Percentiles rank a stretch among this genome's conserved stretches.
Evolutionary conservation across 2,888 invertebrate genomes (phyloP).

Genomic region (Troides oblongomaculatus): DNA sequence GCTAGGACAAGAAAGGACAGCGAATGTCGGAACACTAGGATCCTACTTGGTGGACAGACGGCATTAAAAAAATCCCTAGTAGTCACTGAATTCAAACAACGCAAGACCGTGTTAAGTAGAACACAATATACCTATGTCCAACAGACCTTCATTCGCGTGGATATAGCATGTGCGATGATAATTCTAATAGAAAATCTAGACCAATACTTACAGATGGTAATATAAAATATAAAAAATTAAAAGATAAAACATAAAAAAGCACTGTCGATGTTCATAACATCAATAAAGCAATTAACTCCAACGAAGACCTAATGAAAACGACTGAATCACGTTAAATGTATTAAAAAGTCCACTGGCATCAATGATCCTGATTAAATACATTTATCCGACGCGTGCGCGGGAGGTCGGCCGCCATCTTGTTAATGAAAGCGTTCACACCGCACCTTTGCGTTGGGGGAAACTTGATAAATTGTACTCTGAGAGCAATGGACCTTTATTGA

Average conservation of each 20-base stretch:
- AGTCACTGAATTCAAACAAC: no score
- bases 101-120: no score
- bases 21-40: no score
- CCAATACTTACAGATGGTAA: not conserved
- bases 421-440: conserved; percentile 44
- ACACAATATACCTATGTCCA: no score
- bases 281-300: not conserved
- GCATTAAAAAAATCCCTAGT: no score
- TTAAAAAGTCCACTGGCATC: conserved; percentile 23
- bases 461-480: conserved; percentile 23
- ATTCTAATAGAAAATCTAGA: no score
- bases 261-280: not conserved
- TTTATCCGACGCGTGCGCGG: conserved; percentile 31
- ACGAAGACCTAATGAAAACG: conserved; percentile 4
- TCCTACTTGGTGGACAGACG: no score
- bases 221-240: not conserved
- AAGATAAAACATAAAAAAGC: not conserved
- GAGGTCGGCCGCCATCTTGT: conserved; percentile 39
- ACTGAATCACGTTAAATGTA: conserved; percentile 12
- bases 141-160: no score
- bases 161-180: no score
- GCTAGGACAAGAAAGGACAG: no score
- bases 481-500: conserved; percentile 18
- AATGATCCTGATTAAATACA: conserved; percentile 27
- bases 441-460: conserved; percentile 39